Conservation (phyloP, 2,888 invertebrate species). For the Cantharis flavilabris region DNA sequence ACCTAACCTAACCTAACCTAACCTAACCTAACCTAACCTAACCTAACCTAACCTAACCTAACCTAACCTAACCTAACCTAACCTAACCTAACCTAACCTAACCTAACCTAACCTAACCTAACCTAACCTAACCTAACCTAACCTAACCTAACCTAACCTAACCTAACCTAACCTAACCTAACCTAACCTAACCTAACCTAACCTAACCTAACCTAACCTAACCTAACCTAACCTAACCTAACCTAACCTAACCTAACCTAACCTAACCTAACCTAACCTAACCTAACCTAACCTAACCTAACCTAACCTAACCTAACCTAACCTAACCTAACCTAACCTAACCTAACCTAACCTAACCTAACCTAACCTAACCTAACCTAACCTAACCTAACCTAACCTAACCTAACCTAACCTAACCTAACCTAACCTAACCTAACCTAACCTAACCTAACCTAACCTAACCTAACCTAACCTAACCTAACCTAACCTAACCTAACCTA, state of each 20-base stretch:
- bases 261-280: conserved; percentile 32
- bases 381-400: conserved; percentile 36
- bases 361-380: conserved; percentile 26
- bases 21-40: not conserved
- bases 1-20: too few species aligned
- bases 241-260: conserved; percentile 35
- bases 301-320: conserved; percentile 35
- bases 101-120: not conserved
- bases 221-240: conserved; percentile 30
- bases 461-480: conserved; percentile 9
- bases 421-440: conserved; percentile 31
- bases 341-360: conserved; percentile 31
- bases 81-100: not conserved
- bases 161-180: conserved; percentile 38
- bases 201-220: conserved; percentile 33
- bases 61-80: conserved; percentile 3
- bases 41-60: not conserved
- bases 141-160: conserved; percentile 38
- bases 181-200: conserved; percentile 35
- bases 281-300: conserved; percentile 34
- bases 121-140: conserved; percentile 37
- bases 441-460: conserved; percentile 26
- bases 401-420: conserved; percentile 35
- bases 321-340: conserved; percentile 34
- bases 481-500: conserved; percentile 18